These are phyloP conservation scores for Ornithorhynchus anatinus DNA, from an alignment of 2,113 vertebrate species.

Conservation along the genomic window DNA sequence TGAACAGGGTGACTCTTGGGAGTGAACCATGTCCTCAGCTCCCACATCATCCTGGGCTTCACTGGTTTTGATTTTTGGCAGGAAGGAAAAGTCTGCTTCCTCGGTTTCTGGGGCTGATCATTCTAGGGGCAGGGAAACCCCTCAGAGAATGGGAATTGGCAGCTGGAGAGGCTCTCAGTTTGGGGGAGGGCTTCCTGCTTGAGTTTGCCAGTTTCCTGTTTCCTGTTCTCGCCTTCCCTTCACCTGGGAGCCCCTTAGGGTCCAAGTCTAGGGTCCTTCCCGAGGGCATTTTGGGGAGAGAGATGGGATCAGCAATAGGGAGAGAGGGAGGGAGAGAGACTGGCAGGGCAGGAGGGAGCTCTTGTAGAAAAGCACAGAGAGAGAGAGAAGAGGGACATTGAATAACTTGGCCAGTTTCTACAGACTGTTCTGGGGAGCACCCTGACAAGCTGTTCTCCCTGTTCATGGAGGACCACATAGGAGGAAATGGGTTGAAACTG, in stretches of 20 bases:
- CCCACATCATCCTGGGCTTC: conserved; percentile 50
- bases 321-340: neutral
- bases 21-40: conserved; percentile 56
- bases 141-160: conserved; percentile 43
- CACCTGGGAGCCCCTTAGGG: neutral
- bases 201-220: conserved; percentile 50
- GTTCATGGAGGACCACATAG: too few species aligned
- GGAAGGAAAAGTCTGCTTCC: conserved; percentile 37
- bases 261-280: neutral
- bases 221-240: conserved; percentile 10
- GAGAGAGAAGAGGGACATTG: neutral
- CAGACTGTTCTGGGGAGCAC: too few species aligned
- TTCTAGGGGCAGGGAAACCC: conserved; percentile 52
- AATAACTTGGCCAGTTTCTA: too few species aligned
- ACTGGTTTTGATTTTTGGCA: conserved; percentile 42
- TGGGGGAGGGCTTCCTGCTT: conserved; percentile 21
- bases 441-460: too few species aligned
- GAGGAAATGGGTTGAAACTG: too few species aligned
- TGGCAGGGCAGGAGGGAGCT: neutral
- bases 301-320: too few species aligned
- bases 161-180: too few species aligned
- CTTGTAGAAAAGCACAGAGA: rapidly evolving
- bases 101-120: conserved; percentile 43
- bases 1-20: conserved; percentile 48
- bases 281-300: neutral